These are phyloP conservation scores for Pristionchus entomophagus DNA, from an alignment of 2,888 invertebrate genomes.

Conservation along the genomic window DNA sequence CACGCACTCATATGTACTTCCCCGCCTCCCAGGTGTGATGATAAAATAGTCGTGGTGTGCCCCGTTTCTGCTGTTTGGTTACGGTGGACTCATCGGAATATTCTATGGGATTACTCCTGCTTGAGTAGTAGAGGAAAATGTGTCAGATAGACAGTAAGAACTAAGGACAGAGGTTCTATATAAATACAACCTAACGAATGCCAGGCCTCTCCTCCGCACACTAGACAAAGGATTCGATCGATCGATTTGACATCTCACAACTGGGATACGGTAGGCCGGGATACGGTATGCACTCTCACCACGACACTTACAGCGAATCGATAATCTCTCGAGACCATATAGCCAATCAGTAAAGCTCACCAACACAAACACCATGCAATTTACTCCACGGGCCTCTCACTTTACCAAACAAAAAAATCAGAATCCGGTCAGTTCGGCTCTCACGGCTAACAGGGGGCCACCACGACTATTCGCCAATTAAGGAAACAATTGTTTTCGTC, in stretches of 20 bases:
- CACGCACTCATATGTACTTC: not conserved
- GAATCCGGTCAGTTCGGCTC: not conserved
- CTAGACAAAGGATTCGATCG: not conserved
- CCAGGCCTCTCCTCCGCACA: slow-evolving; percentile 30
- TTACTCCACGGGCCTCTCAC: not conserved
- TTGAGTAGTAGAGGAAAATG: not conserved
- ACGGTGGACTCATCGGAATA: not conserved
- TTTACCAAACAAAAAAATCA: not conserved
- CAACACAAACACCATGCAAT: slow-evolving; percentile 13
- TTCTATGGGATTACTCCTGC: not conserved
- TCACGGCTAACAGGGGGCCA: slow-evolving; percentile 24
- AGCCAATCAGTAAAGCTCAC: too few relatives aligned
- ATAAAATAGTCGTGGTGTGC: slow-evolving; percentile 23
- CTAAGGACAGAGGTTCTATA: slow-evolving; percentile 13
- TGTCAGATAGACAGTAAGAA: not conserved
- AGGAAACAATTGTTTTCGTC: not conserved
- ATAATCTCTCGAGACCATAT: too few relatives aligned
- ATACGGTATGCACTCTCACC: slow-evolving; percentile 32
- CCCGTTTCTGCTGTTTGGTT: slow-evolving; percentile 18
- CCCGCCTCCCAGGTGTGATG: not conserved
- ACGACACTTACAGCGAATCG: not conserved
- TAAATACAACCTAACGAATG: not conserved
- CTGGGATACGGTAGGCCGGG: not conserved
- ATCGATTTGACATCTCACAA: not conserved
- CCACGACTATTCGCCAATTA: slow-evolving; percentile 22